Conservation (phyloP, 2,888 invertebrate genomes). For the Lepidochrysops patricia region DNA sequence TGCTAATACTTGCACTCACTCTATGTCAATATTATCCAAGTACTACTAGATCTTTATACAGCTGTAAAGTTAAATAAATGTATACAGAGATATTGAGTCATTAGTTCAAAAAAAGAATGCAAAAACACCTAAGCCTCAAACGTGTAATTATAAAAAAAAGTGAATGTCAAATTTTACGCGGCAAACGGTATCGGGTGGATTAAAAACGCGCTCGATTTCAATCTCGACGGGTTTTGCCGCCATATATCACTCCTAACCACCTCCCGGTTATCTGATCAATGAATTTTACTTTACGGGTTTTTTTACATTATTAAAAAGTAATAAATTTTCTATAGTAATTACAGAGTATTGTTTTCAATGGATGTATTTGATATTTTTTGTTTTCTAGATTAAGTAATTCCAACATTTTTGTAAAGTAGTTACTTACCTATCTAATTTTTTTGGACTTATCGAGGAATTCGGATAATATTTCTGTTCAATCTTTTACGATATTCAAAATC, state of each 20-base stretch:
- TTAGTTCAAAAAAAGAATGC: not conserved
- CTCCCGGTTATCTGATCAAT: slow-evolving; percentile 10
- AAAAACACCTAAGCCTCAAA: not conserved
- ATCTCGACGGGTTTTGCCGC: slow-evolving; percentile 25
- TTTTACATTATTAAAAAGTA: not conserved
- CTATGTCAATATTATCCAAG: too few species aligned
- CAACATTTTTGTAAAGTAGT: too few species aligned
- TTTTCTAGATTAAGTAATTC: too few species aligned
- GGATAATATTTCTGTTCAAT: too few species aligned
- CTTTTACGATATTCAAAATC: too few species aligned
- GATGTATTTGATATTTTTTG: not conserved
- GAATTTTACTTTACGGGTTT: not conserved
- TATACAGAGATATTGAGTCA: too few species aligned
- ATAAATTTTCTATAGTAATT: not conserved
- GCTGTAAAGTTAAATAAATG: too few species aligned
- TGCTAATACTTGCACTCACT: too few species aligned
- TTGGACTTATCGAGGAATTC: too few species aligned
- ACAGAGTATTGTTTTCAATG: not conserved
- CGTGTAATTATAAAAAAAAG: slow-evolving; percentile 15
- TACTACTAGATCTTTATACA: too few species aligned
- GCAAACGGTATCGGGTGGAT: slow-evolving; percentile 6
- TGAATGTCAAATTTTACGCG: slow-evolving; percentile 13
- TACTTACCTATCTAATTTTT: too few species aligned
- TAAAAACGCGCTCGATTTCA: slow-evolving; percentile 21
- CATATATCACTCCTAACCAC: slow-evolving; percentile 28